Percentiles rank a stretch among this genome's conserved stretches.
phyloP scores from a whole-genome alignment of 1,140 invertebrate species.

The Trachelipus rathkii region DNA sequence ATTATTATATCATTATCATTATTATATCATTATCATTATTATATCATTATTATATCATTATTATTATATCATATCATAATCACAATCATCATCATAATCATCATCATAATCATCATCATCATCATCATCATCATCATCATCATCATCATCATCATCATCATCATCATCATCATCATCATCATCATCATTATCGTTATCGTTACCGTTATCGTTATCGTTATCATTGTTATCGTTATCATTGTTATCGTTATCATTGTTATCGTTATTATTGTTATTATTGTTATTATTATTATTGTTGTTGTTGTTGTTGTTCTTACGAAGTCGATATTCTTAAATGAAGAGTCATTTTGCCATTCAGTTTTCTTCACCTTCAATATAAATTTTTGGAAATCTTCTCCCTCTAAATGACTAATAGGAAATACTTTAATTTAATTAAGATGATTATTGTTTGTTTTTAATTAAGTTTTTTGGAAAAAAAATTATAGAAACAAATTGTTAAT shows the following conservation, averaged over 20 bases:
- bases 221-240: neutral
- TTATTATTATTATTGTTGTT: neutral
- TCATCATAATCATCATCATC: too few relatives aligned
- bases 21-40: too few relatives aligned
- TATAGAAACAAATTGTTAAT: too few relatives aligned
- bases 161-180: neutral
- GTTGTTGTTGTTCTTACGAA: neutral
- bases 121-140: neutral
- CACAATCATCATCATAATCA: too few relatives aligned
- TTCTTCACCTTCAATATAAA: neutral
- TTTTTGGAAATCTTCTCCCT: neutral
- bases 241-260: neutral
- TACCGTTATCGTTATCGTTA: neutral
- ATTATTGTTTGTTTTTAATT: too few relatives aligned
- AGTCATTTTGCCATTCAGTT: neutral
- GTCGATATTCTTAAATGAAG: neutral
- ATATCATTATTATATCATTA: too few relatives aligned
- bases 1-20: too few relatives aligned
- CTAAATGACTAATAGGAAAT: too few relatives aligned
- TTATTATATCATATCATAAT: too few relatives aligned
- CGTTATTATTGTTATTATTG: neutral
- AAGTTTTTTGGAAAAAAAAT: too few relatives aligned
- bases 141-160: neutral
- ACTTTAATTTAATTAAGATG: too few relatives aligned
- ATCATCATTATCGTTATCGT: neutral